Percentiles rank a stretch among this genome's conserved stretches.
These are phyloP conservation scores for Tor tambroides DNA, from an alignment of 2,113 vertebrate genomes.

Conservation along the genomic window DNA sequence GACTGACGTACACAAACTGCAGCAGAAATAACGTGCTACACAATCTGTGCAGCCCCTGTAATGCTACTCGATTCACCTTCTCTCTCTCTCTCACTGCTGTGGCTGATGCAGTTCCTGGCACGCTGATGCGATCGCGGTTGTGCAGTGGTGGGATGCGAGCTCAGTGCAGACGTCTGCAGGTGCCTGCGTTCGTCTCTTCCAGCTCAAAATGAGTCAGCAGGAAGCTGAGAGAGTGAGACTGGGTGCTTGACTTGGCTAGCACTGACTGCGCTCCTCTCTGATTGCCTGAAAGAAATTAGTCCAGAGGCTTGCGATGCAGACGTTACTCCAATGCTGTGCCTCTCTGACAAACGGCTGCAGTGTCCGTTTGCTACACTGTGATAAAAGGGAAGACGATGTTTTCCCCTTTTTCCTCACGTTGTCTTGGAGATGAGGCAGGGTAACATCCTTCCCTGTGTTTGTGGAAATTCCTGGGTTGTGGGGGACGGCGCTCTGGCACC, in stretches of 20 bases:
- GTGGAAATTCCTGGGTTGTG: not conserved
- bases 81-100: conserved; percentile 34
- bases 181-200: conserved; percentile 32
- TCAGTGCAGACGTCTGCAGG: conserved; percentile 40
- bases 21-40: no score
- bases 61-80: no score
- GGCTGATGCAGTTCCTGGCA: conserved; percentile 48
- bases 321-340: not conserved
- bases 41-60: no score
- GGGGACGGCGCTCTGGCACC: not conserved
- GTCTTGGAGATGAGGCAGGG: not conserved
- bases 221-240: conserved; percentile 22
- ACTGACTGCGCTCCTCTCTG: conserved; percentile 12
- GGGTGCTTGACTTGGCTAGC: conserved; percentile 7
- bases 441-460: not conserved
- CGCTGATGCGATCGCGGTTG: conserved; percentile 38
- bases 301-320: not conserved
- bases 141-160: conserved; percentile 38
- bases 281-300: conserved; percentile 20
- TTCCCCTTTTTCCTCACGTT: conserved; percentile 3
- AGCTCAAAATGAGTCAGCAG: conserved; percentile 57
- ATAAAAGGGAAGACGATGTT: not conserved
- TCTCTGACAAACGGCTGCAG: conserved; percentile 25
- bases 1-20: no score
- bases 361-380: not conserved